Base-by-base conservation (phyloP, 2,888 invertebrate genomes). In the Drosophila ezoana region DNA sequence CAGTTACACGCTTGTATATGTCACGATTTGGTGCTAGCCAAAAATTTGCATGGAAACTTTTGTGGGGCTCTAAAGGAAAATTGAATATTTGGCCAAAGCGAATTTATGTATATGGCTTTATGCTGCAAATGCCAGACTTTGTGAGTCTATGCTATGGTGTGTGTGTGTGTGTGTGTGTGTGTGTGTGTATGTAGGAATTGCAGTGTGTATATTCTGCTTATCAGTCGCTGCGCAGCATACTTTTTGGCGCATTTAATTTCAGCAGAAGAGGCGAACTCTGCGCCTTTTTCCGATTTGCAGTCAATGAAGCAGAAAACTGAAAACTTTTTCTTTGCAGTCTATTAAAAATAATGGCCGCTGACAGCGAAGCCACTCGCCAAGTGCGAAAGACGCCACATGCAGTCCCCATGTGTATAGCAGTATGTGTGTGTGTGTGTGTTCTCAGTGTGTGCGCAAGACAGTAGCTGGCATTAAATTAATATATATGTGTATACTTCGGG, bases 221-320 rank as follows among this genome's bases (percentile, higher is more conserved):
- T 83, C 83, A 88, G 88, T 69, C 78, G 70, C 52, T 69, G 83
- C 88, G 77, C 83, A 83, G 83, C 77, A 75, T 67, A 62, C 88
- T 70, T 72, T 87, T 83, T 71, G 82, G 66, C 74, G 86, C 86
- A 88, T 78, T 87, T 83, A 77, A 83, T 88, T 86, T 86, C 66
- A 64, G 71, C 60, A 64, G 58, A 38, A 60, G 45, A 28, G 64
- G 51, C 62, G 33, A 56, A 47, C 53, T 64, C 63, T 44, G 63
- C 68, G 78, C 63, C 73, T 78, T 76, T 72, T 73, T 45, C 73
- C 89, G 85, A 86, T 87, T 87, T 65, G 76, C 64, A 80, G 80
- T 84, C 89, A 82, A 89, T 86, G 87, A 82, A 86, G 89, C 72
- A 76, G 80, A 86, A 86, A 86, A 87, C 86, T 89, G 80, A 86